A percentile compares a stretch with the other conserved stretches of the same genome.
Evolutionary conservation across 64 coral and sea anemone genomes (phyloP).

Genomic region (Acropora yongei): DNA sequence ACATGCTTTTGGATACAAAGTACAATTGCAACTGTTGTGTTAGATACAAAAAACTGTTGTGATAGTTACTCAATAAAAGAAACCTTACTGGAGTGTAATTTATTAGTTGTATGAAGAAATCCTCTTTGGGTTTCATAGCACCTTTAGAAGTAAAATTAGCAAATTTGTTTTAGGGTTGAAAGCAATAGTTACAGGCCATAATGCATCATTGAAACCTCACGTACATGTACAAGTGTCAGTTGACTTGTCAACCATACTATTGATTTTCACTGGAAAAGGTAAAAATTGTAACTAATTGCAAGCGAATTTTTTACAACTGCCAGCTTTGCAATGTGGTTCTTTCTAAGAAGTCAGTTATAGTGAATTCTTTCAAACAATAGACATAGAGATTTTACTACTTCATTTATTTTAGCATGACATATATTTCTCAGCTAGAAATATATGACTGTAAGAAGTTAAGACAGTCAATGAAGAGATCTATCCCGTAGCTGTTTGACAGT

Average conservation of each 20-base stretch:
- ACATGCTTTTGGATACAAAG: neutral
- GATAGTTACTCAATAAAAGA: neutral
- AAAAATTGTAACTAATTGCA: neutral
- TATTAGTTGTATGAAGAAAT: neutral
- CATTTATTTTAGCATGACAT: too few species aligned
- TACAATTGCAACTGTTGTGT: neutral
- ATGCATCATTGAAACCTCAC: constrained; percentile 12
- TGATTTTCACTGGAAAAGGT: neutral
- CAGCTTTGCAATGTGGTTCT: constrained; percentile 27
- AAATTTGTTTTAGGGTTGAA: constrained; percentile 6
- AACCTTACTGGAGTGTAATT: neutral
- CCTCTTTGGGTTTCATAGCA: neutral
- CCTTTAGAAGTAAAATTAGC: neutral
- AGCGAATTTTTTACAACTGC: neutral
- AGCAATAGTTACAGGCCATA: neutral
- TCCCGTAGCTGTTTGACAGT: constrained; percentile 86
- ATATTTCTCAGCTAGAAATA: constrained; percentile 30
- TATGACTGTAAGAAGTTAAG: constrained; percentile 66
- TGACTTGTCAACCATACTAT: constrained; percentile 12
- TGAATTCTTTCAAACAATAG: constrained; percentile 41
- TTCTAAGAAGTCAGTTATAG: constrained; percentile 40
- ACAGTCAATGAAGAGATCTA: constrained; percentile 79
- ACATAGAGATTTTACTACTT: neutral
- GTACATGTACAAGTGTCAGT: constrained; percentile 14
- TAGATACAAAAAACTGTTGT: neutral